Percentiles rank a stretch among this genome's conserved stretches.
phyloP scores from a whole-genome alignment of 2,797 vertebrate genomes.

The Phoebastria nigripes region DNA sequence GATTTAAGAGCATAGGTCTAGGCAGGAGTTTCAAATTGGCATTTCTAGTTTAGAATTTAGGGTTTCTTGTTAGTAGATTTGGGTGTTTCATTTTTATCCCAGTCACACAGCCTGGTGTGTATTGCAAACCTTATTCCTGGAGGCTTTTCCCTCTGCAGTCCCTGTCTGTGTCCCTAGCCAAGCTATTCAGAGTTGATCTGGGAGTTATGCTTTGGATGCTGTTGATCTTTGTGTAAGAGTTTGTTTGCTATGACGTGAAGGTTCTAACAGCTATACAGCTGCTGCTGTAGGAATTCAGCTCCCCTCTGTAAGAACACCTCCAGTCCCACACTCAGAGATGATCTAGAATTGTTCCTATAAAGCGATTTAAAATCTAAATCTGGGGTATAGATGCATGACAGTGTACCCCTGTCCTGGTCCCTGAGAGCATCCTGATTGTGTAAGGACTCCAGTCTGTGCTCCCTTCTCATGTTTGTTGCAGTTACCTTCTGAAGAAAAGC shows the following conservation, averaged over 20 bases:
- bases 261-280: neutral
- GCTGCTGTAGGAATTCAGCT: neutral
- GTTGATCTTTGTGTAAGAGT: neutral
- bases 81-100: neutral
- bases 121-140: neutral
- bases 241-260: neutral
- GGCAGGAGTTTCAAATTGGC: neutral
- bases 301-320: neutral
- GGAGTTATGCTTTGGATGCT: neutral
- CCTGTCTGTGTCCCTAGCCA: neutral
- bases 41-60: neutral
- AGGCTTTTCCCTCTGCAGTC: neutral
- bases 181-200: neutral
- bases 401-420: neutral
- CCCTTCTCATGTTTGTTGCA: neutral
- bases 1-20: neutral
- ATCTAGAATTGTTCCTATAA: neutral
- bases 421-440: neutral
- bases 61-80: neutral
- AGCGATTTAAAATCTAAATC: neutral
- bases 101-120: neutral
- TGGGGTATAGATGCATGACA: neutral
- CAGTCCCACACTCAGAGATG: neutral
- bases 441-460: neutral
- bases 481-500: neutral